These are phyloP conservation scores for Selenia dentaria DNA, from an alignment of 2,888 invertebrate genomes.

Conservation along the genomic window DNA sequence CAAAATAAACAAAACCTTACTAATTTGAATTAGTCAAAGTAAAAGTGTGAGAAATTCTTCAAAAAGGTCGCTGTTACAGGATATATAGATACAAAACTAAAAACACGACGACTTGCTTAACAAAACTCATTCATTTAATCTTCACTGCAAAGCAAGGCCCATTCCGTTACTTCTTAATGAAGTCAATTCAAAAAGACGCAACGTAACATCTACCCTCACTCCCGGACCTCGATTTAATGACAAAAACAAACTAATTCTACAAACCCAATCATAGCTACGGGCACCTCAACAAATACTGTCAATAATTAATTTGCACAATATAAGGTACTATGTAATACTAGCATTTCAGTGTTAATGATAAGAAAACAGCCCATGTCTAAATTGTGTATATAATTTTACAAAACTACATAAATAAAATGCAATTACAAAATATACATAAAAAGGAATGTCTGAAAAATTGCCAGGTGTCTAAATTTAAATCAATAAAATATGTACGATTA, in stretches of 20 bases:
- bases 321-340: too few relatives aligned
- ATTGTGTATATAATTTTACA: constrained; percentile 57
- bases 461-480: constrained; percentile 18
- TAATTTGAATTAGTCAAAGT: background rate
- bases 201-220: constrained; percentile 15
- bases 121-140: constrained; percentile 67
- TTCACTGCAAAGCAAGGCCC: constrained; percentile 53
- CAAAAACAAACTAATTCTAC: constrained; percentile 33
- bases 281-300: constrained; percentile 50
- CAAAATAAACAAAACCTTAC: background rate
- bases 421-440: constrained; percentile 50
- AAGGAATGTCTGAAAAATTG: constrained; percentile 63
- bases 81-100: constrained; percentile 46
- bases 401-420: constrained; percentile 64
- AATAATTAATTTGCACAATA: constrained; percentile 44
- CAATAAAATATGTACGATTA: constrained; percentile 13
- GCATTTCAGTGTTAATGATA: constrained; percentile 34
- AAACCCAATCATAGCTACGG: constrained; percentile 61
- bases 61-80: constrained; percentile 51
- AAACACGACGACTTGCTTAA: constrained; percentile 43
- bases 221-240: constrained; percentile 38
- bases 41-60: constrained; percentile 8
- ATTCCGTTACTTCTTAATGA: constrained; percentile 21
- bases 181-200: constrained; percentile 46
- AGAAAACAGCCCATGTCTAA: constrained; percentile 72